Percentiles rank a stretch among this genome's conserved stretches.
Conservation (phyloP, 2,888 invertebrate genomes). For the Myopa tessellatipennis region DNA sequence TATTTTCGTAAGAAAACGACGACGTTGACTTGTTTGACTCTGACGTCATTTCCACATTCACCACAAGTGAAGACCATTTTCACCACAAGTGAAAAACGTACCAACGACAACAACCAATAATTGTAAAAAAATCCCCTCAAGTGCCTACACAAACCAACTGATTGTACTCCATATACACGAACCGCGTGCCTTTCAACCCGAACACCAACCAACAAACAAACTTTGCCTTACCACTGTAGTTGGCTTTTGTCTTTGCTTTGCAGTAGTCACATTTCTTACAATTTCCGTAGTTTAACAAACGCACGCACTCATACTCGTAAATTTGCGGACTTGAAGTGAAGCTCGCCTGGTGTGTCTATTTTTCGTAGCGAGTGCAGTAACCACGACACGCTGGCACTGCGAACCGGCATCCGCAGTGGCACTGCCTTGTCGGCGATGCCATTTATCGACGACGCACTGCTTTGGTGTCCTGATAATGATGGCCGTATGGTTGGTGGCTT, state of each 20-base stretch:
- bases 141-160: conserved; percentile 34
- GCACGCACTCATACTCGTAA: too few relatives aligned
- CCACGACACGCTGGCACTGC: conserved; percentile 66
- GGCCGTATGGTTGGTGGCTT: conserved; percentile 83
- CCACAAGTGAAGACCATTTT: conserved; percentile 1
- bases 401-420: conserved; percentile 67
- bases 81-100: not conserved
- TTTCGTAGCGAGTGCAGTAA: conserved; percentile 26
- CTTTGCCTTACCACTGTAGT: conserved; percentile 12
- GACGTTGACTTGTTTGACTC: not conserved
- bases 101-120: not conserved
- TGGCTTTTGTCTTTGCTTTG: not conserved
- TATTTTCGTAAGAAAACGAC: conserved; percentile 19
- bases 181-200: conserved; percentile 28
- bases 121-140: conserved; percentile 25
- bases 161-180: conserved; percentile 18
- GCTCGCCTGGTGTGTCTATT: conserved; percentile 7
- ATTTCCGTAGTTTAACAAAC: not conserved
- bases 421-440: conserved; percentile 82
- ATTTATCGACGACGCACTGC: conserved; percentile 94
- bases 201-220: not conserved
- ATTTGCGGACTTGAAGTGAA: too few relatives aligned
- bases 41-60: not conserved
- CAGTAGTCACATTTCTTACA: not conserved
- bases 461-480: conserved; percentile 95